Evolutionary conservation across 2,888 invertebrate species (phyloP).

Genomic region (Diloba caeruleocephala): DNA sequence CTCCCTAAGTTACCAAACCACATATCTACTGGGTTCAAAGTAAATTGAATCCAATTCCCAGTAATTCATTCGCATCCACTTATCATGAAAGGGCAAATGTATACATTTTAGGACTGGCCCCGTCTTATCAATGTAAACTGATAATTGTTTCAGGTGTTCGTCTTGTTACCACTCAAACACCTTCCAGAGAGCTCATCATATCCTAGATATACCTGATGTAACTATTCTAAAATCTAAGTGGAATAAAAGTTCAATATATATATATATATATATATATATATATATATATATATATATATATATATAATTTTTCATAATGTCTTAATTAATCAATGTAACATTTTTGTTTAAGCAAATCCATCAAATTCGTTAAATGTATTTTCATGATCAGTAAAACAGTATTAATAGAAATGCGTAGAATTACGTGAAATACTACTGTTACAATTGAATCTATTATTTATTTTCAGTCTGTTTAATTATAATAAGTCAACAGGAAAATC

Average conservation of each 20-base stretch:
- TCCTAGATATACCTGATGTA: conserved; percentile 87
- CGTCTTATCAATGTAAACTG: conserved; percentile 6
- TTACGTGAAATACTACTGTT: too few species aligned
- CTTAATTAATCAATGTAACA: too few species aligned
- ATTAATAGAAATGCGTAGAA: background rate
- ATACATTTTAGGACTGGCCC: background rate
- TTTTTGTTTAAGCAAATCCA: too few species aligned
- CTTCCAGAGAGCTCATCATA: conserved; percentile 89
- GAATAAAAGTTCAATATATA: too few species aligned
- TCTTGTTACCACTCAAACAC: conserved; percentile 89
- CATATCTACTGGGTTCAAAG: conserved; percentile 8
- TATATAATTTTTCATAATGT: too few species aligned
- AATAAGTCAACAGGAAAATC: background rate
- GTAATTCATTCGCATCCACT: conserved; percentile 9
- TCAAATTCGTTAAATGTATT: too few species aligned
- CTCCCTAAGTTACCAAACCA: background rate
- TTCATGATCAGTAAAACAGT: too few species aligned
- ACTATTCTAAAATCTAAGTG: too few species aligned
- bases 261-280: too few species aligned
- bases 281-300: too few species aligned
- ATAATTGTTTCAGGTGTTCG: conserved; percentile 81
- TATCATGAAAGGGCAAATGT: conserved; percentile 1
- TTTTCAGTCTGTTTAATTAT: conserved; percentile 2
- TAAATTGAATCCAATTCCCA: conserved; percentile 16
- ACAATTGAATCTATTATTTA: too few species aligned